Base-by-base conservation (phyloP, 1,140 invertebrate genomes). In the Diorhabda sublineata region DNA sequence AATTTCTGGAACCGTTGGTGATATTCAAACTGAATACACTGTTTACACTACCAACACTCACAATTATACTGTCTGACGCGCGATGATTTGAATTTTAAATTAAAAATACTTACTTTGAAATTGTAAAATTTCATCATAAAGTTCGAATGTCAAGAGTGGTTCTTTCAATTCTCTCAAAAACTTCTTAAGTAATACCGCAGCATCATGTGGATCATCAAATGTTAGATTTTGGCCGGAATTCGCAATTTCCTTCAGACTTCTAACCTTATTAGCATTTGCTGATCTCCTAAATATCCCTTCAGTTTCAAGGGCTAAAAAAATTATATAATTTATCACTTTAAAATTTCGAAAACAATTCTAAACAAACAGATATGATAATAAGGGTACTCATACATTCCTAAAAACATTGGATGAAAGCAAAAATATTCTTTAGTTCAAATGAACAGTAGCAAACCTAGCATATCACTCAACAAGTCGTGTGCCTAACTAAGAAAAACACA, bases 251-350 rank as follows among this genome's bases (percentile, higher is more conserved):
- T 98, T 94, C 9, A 96, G 86, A 77, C 94, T 89, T 81, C 92
- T 95, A 42, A 98, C 89, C 66, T 91, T 86, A 0, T 87, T 80
- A 68, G 91, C 90, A 80, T 92, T 95, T 0, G 94, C 94, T 3
- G 94, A 98, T 76, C 97, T 86, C 78, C 96, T 87, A 81, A 98
- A 98, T 74, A 99, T 88, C 7, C 97, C 97, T 83, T 98, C 96
- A 0, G 94, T 96, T 83, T 98, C 95, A 59, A 98, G 83, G 58
- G 93, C 95, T 95, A 73, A 61, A 84, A 84, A 69, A 75, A 56
- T 26, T 2, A 26, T 26, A 1, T 26, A 26, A 26, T 2, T 26
- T 26, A 26, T 45, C 41, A 66, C 52, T 60, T 67, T 67, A 45
- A 70, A 62, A 26, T 26, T 26, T 26, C 26, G 26, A 26, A 26